phyloP scores from a whole-genome alignment of 2,797 vertebrate genomes.

The Poecilia velifera region DNA sequence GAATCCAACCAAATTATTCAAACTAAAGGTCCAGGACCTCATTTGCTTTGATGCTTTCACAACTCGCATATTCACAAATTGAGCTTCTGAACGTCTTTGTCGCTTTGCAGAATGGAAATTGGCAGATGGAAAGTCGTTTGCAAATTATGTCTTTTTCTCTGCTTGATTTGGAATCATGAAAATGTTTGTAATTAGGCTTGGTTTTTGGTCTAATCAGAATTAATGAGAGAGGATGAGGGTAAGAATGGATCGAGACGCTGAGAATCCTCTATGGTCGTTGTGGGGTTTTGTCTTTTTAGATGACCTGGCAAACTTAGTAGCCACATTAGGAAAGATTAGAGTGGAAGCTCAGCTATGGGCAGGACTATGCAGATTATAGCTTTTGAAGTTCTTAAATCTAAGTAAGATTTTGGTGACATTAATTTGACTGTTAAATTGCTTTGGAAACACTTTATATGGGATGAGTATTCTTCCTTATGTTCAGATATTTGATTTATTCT shows the following conservation, averaged over 20 bases:
- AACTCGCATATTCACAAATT: neutral
- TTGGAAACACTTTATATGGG: neutral
- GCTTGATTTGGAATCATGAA: neutral
- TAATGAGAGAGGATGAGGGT: neutral
- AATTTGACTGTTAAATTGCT: neutral
- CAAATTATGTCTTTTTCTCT: neutral
- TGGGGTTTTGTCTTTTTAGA: neutral
- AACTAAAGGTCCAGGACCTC: neutral
- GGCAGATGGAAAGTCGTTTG: neutral
- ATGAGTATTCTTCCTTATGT: neutral
- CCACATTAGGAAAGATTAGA: neutral
- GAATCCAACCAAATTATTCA: conserved; percentile 17
- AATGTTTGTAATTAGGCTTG: neutral
- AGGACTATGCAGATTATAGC: neutral
- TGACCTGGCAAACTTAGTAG: neutral
- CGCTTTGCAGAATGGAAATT: conserved; percentile 1
- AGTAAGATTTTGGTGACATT: neutral
- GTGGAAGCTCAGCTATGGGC: neutral
- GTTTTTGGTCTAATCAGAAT: neutral
- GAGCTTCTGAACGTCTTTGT: conserved; percentile 3
- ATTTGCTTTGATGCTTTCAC: conserved; percentile 11
- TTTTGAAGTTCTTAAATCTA: neutral
- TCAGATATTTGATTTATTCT: neutral
- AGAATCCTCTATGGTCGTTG: neutral
- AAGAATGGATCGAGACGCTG: neutral